Conservation (phyloP, 2,888 invertebrate genomes). For the Cyclophora albipunctata region DNA sequence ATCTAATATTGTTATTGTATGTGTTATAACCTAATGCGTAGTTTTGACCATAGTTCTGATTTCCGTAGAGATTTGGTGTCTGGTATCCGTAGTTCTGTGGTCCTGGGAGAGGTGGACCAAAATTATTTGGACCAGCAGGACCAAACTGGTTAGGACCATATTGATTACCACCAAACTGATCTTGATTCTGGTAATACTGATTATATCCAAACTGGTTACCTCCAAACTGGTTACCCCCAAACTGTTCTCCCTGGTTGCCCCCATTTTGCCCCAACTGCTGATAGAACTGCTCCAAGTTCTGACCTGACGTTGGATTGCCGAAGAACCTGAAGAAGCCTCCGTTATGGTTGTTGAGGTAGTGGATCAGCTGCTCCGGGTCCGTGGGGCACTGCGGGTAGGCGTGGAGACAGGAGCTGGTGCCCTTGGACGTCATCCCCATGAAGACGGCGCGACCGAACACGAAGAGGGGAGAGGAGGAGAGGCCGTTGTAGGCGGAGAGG, state of each 20-base stretch:
- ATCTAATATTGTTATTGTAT: conserved; percentile 23
- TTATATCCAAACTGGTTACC: neutral
- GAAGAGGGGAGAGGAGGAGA: conserved; percentile 78
- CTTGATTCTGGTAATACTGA: neutral
- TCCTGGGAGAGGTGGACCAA: neutral
- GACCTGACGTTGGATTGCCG: conserved; percentile 44
- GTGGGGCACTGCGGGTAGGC: conserved; percentile 85
- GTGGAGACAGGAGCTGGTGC: conserved; percentile 73
- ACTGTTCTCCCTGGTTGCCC: conserved; percentile 9
- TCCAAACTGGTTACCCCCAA: conserved; percentile 1
- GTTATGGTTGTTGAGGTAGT: conserved; percentile 89
- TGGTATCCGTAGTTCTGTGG: conserved; percentile 11
- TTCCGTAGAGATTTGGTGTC: conserved; percentile 16
- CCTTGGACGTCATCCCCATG: conserved; percentile 80
- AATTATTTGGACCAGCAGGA: conserved; percentile 4
- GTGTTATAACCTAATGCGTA: conserved; percentile 31
- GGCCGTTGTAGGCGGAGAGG: conserved; percentile 73
- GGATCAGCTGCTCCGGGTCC: conserved; percentile 81
- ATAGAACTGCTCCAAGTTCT: conserved; percentile 56
- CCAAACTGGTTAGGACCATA: conserved; percentile 1
- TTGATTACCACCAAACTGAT: conserved; percentile 7
- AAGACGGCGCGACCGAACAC: conserved; percentile 85
- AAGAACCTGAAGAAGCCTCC: conserved; percentile 91
- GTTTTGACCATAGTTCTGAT: conserved; percentile 28
- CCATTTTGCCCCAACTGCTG: conserved; percentile 40